A percentile compares a stretch with the other conserved stretches of the same genome.
Conservation (phyloP, 2,113 vertebrate species). For the Herpailurus yagouaroundi region DNA sequence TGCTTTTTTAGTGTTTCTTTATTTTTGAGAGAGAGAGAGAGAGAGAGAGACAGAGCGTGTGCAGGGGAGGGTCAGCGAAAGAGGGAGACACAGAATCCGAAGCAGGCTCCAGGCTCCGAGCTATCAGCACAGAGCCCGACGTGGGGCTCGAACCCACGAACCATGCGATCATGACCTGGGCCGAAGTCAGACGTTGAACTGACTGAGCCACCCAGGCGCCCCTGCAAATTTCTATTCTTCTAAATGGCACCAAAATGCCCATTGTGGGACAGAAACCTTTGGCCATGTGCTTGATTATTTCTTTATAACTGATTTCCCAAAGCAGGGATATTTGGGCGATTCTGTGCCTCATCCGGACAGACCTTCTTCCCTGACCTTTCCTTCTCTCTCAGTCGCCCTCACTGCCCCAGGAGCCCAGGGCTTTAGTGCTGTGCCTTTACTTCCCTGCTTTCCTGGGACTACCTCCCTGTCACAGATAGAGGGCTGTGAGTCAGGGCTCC, state of each 20-base stretch:
- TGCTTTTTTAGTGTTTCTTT: too few relatives aligned
- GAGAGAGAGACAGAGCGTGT: too few relatives aligned
- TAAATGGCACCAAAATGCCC: neutral
- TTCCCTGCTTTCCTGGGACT: neutral
- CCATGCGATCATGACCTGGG: too few relatives aligned
- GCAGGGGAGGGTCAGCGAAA: too few relatives aligned
- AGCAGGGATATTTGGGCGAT: neutral
- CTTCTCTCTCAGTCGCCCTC: neutral
- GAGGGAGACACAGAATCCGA: too few relatives aligned
- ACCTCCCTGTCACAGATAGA: neutral
- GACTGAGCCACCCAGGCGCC: too few relatives aligned
- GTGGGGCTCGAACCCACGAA: too few relatives aligned
- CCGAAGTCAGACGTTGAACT: too few relatives aligned
- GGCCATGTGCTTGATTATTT: neutral
- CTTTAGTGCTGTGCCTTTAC: neutral
- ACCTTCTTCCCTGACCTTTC: neutral
- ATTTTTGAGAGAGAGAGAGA: too few relatives aligned
- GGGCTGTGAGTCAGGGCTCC: neutral
- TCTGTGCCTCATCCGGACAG: neutral
- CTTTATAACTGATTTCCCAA: neutral
- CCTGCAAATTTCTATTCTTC: neutral
- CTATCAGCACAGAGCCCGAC: neutral
- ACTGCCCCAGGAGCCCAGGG: neutral
- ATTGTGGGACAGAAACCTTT: neutral
- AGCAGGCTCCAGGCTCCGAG: too few relatives aligned